Conservation (phyloP, 2,888 invertebrate species). For the Trichopoda pennipes region DNA sequence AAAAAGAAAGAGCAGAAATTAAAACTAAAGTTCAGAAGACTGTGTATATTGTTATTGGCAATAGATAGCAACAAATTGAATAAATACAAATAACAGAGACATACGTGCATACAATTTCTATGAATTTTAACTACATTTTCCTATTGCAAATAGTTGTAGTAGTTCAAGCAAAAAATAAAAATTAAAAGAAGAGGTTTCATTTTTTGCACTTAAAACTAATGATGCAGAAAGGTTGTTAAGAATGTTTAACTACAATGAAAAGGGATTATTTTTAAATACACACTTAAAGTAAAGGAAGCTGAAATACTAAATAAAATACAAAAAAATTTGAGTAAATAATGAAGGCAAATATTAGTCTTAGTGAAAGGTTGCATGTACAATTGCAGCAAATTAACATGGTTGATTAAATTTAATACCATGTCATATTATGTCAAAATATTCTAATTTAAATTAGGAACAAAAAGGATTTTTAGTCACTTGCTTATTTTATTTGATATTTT, state of each 20-base stretch:
- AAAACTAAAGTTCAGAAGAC: conserved; percentile 33
- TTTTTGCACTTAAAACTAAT: conserved; percentile 58
- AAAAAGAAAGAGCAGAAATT: conserved; percentile 19
- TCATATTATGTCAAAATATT: too few species aligned
- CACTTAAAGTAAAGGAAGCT: not conserved
- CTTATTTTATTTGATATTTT: too few species aligned
- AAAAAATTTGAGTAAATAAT: too few species aligned
- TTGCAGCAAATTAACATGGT: too few species aligned
- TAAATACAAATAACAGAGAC: not conserved
- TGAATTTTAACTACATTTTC: conserved; percentile 36
- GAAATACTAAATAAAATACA: not conserved
- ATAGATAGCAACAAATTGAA: conserved; percentile 22
- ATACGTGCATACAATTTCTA: not conserved
- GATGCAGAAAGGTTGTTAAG: conserved; percentile 61
- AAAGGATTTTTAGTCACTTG: too few species aligned
- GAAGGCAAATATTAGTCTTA: too few species aligned
- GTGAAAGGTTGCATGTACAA: too few species aligned
- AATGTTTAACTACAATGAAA: conserved; percentile 46
- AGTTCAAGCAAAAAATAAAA: not conserved
- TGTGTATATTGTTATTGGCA: conserved; percentile 51
- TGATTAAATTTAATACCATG: too few species aligned
- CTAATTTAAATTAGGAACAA: too few species aligned
- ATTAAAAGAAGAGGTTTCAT: not conserved
- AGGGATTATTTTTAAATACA: conserved; percentile 46
- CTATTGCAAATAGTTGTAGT: conserved; percentile 8